phyloP scores from a whole-genome alignment of 64 coral and sea anemone species.

The Pocillopora damicornis region DNA sequence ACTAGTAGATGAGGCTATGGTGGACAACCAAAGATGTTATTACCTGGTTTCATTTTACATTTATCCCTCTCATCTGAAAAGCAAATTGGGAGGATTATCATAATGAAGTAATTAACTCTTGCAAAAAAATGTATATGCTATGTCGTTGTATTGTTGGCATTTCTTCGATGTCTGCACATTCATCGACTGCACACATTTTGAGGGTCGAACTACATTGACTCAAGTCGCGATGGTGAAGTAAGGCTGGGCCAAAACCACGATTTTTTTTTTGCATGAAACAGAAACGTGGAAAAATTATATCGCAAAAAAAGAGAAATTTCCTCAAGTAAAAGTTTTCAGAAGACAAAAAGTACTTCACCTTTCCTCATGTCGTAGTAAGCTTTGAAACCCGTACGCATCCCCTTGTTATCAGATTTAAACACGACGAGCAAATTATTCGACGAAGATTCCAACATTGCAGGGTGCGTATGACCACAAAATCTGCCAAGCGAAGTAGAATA shows the following conservation, averaged over 20 bases:
- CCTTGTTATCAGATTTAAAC: constrained; percentile 34
- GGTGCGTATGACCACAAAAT: constrained; percentile 32
- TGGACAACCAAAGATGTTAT: not conserved
- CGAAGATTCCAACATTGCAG: constrained; percentile 37
- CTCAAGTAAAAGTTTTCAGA: not conserved
- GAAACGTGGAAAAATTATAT: too few species aligned
- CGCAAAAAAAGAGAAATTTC: too few species aligned
- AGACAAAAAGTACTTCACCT: not conserved
- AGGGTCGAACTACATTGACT: too few species aligned
- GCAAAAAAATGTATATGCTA: too few species aligned
- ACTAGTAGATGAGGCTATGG: too few species aligned
- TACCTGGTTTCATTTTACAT: not conserved
- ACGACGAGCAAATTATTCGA: constrained; percentile 16
- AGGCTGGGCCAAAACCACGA: too few species aligned
- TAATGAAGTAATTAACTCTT: too few species aligned
- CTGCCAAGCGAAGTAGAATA: constrained; percentile 27
- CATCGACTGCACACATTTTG: too few species aligned
- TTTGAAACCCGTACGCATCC: constrained; percentile 38
- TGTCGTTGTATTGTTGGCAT: too few species aligned
- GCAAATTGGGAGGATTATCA: not conserved
- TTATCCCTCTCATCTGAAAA: not conserved
- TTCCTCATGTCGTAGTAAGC: constrained; percentile 27
- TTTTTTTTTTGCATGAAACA: too few species aligned
- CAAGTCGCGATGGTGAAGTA: too few species aligned
- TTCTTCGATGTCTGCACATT: too few species aligned